Evolutionary conservation across 2,888 invertebrate species (phyloP).

Genomic region (Geotrupes spiniger): DNA sequence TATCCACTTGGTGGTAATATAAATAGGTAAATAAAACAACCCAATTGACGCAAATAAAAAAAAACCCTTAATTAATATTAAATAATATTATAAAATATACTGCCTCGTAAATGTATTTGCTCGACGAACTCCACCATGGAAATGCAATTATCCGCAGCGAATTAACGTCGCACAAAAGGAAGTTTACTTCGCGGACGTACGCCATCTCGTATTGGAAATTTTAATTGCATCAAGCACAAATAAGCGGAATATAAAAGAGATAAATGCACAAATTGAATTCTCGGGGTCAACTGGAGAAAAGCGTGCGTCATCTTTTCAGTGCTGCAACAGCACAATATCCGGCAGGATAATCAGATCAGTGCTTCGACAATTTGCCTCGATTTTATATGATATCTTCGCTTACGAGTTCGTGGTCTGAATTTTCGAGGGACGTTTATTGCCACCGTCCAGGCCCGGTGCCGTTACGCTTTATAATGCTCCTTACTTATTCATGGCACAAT

Average conservation of each 20-base stretch:
- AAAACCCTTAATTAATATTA: too few relatives aligned
- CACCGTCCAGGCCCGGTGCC: conserved; percentile 30
- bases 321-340: conserved; percentile 36
- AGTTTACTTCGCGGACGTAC: conserved; percentile 1
- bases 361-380: conserved; percentile 48
- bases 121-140: too few relatives aligned
- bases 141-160: too few relatives aligned
- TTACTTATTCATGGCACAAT: conserved; percentile 53
- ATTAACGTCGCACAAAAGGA: not conserved
- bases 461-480: conserved; percentile 48
- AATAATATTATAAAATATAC: too few relatives aligned
- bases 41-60: too few relatives aligned
- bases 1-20: too few relatives aligned
- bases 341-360: conserved; percentile 47
- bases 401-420: conserved; percentile 46
- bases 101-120: too few relatives aligned
- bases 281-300: conserved; percentile 23
- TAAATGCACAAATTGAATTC: conserved; percentile 24
- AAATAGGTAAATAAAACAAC: too few relatives aligned
- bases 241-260: conserved; percentile 14
- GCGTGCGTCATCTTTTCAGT: conserved; percentile 28
- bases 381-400: conserved; percentile 48
- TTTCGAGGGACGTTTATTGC: conserved; percentile 19
- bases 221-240: conserved; percentile 6
- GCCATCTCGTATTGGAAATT: conserved; percentile 5